Base-by-base conservation (phyloP, 92 coral and sea anemone genomes). In the Palythoa heliodiscus region DNA sequence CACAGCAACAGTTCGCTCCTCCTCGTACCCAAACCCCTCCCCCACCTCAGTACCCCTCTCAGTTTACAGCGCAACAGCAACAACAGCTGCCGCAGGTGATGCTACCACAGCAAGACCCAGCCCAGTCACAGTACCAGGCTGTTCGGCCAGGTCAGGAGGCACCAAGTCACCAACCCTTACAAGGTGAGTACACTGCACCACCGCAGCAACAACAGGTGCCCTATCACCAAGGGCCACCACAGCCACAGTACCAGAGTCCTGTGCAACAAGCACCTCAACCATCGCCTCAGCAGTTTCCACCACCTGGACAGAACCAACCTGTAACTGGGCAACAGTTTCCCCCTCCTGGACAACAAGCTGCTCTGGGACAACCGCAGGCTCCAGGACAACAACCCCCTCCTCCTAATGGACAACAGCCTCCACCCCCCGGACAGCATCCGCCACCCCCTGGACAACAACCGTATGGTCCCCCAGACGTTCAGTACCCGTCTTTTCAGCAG, bases 81-180 rank as follows among this genome's bases (percentile, higher is more conserved):
- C 78, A 78, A 9, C 83, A 82, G 40, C 52, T 85, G 16, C 70
- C 69, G n/a, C 91, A 84, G 57, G 52, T 55, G 74, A 35, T 43
- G 70, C 85, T 73, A 8, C 68, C 64, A 7, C 91, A 83, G 29
- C 91, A 88, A n/a, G 82, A 85, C 2, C 83, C 87, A 35, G 35
- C 76, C n/a, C 95, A 93, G 84, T 86, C 89, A 63, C 87, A 82
- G 3, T 76, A 79, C 63, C 93, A 89, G 77, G 93, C 88, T 24
- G 75, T 92, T 17, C 89, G 90, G 35, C 73, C 85, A 19, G 81
- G 63, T 29, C 92, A 87, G 76, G 84, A 87, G 78, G 68, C 84
- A 24, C 66, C 89, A n/a, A 82, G 77, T 52, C 83, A 86, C 57
- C 90, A 82, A 64, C 90, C 82, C 68, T 60, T 78, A 70, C 84